Conservation (phyloP, 2,113 vertebrate genomes). For the Proteles cristata region DNA sequence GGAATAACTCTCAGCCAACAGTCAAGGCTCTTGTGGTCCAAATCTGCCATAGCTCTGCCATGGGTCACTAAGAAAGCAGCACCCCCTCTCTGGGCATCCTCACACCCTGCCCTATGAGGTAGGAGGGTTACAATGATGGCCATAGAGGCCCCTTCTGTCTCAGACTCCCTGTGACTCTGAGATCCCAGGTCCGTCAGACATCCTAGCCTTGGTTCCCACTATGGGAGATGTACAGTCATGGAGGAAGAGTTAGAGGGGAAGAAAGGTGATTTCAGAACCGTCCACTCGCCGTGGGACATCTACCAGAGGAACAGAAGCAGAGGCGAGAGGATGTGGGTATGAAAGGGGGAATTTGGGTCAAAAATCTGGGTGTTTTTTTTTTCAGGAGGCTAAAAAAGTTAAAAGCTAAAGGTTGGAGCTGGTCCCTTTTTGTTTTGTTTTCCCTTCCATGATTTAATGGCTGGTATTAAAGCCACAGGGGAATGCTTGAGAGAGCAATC, state of each 20-base stretch:
- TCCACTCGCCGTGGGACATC: constrained; percentile 39
- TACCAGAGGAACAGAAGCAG: constrained; percentile 79
- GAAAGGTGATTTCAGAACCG: not conserved
- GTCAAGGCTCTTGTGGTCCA: not conserved
- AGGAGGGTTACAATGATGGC: not conserved
- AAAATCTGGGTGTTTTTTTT: constrained; percentile 84
- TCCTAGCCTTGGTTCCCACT: not conserved
- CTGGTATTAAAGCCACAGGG: constrained; percentile 86
- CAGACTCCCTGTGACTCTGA: not conserved
- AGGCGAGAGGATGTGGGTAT: constrained; percentile 86
- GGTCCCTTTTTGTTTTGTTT: constrained; percentile 75
- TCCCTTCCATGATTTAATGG: constrained; percentile 87
- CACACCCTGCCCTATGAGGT: not conserved
- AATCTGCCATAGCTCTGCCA: not conserved
- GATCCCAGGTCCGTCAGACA: not conserved
- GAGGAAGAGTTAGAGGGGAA: not conserved
- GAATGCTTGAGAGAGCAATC: constrained; percentile 90
- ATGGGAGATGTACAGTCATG: not conserved
- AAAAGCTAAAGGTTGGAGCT: constrained; percentile 85
- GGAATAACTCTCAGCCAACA: not conserved
- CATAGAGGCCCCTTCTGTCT: not conserved
- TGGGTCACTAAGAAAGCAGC: not conserved
- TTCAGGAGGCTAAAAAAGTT: constrained; percentile 84
- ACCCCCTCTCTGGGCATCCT: not conserved
- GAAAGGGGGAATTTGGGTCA: constrained; percentile 89